These are phyloP conservation scores for Eueides isabella DNA, from an alignment of 1,140 invertebrate species.

Conservation along the genomic window DNA sequence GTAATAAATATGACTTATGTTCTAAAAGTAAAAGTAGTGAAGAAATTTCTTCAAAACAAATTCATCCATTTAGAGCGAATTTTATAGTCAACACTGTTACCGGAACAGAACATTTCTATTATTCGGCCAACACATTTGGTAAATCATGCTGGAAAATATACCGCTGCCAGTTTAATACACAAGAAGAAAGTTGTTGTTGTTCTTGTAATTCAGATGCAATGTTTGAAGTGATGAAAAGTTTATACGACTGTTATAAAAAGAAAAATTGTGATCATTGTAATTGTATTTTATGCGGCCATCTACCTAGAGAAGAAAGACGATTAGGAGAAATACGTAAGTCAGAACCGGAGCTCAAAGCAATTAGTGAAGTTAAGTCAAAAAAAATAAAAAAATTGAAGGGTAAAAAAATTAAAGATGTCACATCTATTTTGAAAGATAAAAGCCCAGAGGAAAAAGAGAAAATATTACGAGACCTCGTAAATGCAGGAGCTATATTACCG, in stretches of 20 bases:
- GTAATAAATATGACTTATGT: not conserved
- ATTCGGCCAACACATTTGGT: not conserved
- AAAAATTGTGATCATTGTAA: slow-evolving; percentile 67
- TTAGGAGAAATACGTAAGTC: slow-evolving; percentile 51
- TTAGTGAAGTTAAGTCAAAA: slow-evolving; percentile 3
- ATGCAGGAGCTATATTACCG: slow-evolving; percentile 25
- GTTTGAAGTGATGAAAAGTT: slow-evolving; percentile 69
- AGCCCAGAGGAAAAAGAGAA: slow-evolving; percentile 40
- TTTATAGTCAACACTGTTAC: not conserved
- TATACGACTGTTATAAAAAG: slow-evolving; percentile 70
- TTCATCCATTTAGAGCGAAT: not conserved
- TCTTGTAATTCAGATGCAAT: slow-evolving; percentile 68
- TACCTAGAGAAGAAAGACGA: slow-evolving; percentile 52
- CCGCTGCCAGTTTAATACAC: slow-evolving; percentile 55
- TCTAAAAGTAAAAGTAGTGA: slow-evolving; percentile 8
- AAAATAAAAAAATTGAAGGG: slow-evolving; percentile 34
- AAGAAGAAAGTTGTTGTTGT: slow-evolving; percentile 61
- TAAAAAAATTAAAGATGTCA: slow-evolving; percentile 36
- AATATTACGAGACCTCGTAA: slow-evolving; percentile 36
- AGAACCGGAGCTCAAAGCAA: not conserved
- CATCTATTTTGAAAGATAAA: slow-evolving; percentile 43
- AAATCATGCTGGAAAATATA: slow-evolving; percentile 49
- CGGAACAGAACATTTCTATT: not conserved
- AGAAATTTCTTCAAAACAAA: not conserved
- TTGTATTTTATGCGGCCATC: slow-evolving; percentile 62